Evolutionary conservation across 2,113 vertebrate species (phyloP), one percentile per base, ranked within the genome.

Genomic region (Mirza zaza): DNA sequence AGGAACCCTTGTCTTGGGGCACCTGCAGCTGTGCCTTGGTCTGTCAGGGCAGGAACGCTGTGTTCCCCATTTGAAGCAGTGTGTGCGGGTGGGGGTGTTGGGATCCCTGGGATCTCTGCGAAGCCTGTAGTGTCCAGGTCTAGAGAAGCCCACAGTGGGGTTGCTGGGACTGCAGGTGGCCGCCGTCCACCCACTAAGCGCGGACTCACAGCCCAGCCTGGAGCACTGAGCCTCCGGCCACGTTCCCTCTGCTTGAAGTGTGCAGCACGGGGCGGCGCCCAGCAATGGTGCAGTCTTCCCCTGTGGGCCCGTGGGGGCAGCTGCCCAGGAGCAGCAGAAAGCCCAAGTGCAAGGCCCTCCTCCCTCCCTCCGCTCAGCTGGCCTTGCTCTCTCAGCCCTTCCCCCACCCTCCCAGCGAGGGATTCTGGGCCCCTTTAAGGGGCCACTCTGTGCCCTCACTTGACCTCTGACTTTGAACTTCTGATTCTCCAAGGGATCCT

Each of bases 151-250:
- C 10, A 3, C 4, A 29, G 50, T 8, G 0, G 29, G 18, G 20
- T 13, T 34, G 29, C 82, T 21, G 5, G 57, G 8, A 18, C 55
- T 65, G 67, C 67, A 27, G 34, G 68, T 14, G 3, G 20, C 34
- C 23, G 10, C 48, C 5, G 2, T 32, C 52, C 12, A 2, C 52
- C 32, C 17, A 21, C 2, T 52, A 2, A 10, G 29, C 4, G 0
- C 2, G 76, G 42, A 3, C 59, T 25, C 8, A 8, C 8, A 5
- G 25, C 39, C 42, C 25, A 34, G 23, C 42, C 57, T 7, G 42
- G 63, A 34, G 8, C 15, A 0, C 59, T 39, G 34, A 17, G 48
- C 32, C 36, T 15, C 13, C 32, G 12, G 29, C 17, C 13, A 2
- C 34, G 65, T 79, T 63, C 50, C 50, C 50, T 63, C 5, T 75